A percentile compares a stretch with the other conserved stretches of the same genome.
Evolutionary conservation across 2,888 invertebrate species (phyloP).

Genomic region (Lamellibrachia columna): DNA sequence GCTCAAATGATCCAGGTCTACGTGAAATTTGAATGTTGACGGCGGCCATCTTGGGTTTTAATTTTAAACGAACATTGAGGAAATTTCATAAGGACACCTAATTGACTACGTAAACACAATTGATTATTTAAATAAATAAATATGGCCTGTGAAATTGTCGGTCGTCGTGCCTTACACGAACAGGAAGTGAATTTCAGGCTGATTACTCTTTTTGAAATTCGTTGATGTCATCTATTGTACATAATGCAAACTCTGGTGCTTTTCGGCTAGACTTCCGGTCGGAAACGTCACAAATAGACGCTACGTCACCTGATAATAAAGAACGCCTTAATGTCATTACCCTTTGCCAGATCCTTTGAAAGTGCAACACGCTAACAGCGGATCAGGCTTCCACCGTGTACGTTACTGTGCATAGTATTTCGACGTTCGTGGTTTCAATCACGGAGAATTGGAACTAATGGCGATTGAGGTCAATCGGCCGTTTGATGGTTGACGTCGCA

Average conservation of each 20-base stretch:
- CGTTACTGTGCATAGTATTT: background rate
- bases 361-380: background rate
- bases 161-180: too few species aligned
- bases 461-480: background rate
- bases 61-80: too few species aligned
- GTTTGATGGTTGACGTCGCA: background rate
- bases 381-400: background rate
- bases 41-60: too few species aligned
- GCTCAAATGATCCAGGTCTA: too few species aligned
- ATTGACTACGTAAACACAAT: too few species aligned
- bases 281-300: background rate
- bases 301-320: background rate
- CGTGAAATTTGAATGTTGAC: too few species aligned
- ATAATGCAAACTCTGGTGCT: background rate
- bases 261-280: background rate
- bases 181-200: too few species aligned
- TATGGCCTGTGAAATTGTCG: too few species aligned
- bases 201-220: too few species aligned
- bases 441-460: background rate
- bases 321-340: background rate
- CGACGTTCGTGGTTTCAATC: background rate
- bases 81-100: too few species aligned
- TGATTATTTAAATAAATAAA: too few species aligned
- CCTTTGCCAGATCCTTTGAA: background rate
- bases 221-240: background rate